Base-by-base conservation (phyloP, 2,888 invertebrate genomes). In the Synergus japonicus region DNA sequence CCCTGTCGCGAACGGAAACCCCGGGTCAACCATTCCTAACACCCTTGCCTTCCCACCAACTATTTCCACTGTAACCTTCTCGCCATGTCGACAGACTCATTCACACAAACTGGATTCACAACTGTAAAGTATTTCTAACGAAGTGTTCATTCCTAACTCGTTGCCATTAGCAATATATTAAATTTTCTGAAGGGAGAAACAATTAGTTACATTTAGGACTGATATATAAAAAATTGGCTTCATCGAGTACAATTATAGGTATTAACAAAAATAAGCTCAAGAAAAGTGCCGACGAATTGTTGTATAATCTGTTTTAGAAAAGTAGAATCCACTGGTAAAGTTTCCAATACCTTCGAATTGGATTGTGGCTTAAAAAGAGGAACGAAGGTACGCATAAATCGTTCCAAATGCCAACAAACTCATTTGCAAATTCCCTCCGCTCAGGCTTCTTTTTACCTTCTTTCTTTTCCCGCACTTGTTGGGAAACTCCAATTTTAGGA, bases 81-180 rank as follows among this genome's bases (percentile, higher is more conserved):
- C 69, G 12, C 49, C 49, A 29, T 69, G 49, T 69, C 69, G 69
- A 49, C 69, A 69, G 46, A 49, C 73, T 49, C 78, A 69, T 67
- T 63, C 77, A 81, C 76, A 67, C 81, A 76, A 77, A 79, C 78
- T 76, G 83, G 83, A 85, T 85, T 83, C 82, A 78, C 81, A 81
- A 80, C 80, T 76, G 83, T 67, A 84, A 84, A 85, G 84, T 85
- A 87, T 82, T 82, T 80, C 77, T 77, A 76, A 76, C 79, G 65
- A 77, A 76, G 64, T 79, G 82, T 83, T 84, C 80, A 79, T 82
- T 83, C 85, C 86, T 82, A 84, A 78, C 81, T 84, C 78, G 88
- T 88, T 87, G 87, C 88, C 88, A 84, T 76, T 85, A 83, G 88
- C 87, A 88, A 88, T 82, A 87, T 86, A 89, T 88, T 87, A 88